phyloP scores from a whole-genome alignment of 2,113 vertebrate genomes.

The Picathartes gymnocephalus region DNA sequence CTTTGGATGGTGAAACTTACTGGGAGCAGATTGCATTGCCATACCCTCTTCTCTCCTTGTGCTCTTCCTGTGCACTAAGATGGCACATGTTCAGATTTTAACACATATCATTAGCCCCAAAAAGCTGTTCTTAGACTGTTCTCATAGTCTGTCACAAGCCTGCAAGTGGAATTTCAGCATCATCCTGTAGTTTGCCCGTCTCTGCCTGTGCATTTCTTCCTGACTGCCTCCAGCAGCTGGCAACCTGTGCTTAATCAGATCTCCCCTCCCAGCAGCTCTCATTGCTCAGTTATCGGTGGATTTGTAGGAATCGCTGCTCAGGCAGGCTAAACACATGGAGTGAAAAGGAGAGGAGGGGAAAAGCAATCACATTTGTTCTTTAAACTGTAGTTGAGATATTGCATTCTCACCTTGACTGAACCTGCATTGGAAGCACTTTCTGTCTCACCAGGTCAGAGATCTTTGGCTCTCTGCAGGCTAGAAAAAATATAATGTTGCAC shows the following conservation, averaged over 20 bases:
- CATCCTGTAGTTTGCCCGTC: background rate
- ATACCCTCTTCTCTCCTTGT: background rate
- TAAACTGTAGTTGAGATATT: constrained; percentile 11
- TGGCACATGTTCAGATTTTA: background rate
- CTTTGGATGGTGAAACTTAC: background rate
- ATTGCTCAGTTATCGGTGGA: background rate
- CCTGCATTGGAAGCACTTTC: constrained; percentile 83
- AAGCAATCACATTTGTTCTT: constrained; percentile 1
- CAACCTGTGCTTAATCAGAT: background rate
- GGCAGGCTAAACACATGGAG: background rate
- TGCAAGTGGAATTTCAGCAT: background rate
- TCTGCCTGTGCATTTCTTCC: background rate
- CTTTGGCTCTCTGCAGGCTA: constrained; percentile 94
- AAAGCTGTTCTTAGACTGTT: background rate
- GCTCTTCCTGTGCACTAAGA: background rate
- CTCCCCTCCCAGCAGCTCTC: constrained; percentile 29
- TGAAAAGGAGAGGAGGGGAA: background rate
- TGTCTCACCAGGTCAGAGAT: constrained; percentile 93
- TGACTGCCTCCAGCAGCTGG: background rate
- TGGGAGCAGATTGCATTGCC: background rate
- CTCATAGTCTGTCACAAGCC: background rate
- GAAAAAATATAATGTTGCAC: constrained; percentile 34
- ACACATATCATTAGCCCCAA: background rate
- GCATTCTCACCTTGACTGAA: constrained; percentile 84
- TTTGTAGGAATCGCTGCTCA: background rate